Conservation (phyloP, 2,888 invertebrate species). For the Zeuzera pyrina region DNA sequence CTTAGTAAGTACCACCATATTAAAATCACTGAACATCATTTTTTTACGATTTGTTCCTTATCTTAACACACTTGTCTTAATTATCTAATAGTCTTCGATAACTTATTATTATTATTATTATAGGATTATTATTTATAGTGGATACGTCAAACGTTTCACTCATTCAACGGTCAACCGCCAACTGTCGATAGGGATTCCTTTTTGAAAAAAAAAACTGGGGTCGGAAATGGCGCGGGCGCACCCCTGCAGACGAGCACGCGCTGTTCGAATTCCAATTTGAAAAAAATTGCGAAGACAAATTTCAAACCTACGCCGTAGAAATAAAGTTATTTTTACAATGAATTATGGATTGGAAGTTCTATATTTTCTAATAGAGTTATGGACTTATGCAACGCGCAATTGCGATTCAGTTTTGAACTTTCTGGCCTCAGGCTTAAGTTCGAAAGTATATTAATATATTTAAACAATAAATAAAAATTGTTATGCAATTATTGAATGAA, state of each 20-base stretch:
- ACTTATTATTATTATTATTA: no score
- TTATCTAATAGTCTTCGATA: no score
- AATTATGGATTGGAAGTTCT: no score
- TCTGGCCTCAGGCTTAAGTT: neutral
- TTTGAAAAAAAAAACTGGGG: constrained; percentile 41
- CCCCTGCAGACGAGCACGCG: constrained; percentile 58
- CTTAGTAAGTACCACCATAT: no score
- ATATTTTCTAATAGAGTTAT: no score
- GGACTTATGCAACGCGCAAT: no score
- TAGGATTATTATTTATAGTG: constrained; percentile 2
- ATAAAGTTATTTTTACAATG: constrained; percentile 9
- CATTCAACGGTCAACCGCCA: constrained; percentile 44
- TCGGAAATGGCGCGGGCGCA: constrained; percentile 61
- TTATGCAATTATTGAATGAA: constrained; percentile 49
- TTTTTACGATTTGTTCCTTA: no score
- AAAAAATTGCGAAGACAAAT: constrained; percentile 9
- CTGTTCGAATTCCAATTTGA: constrained; percentile 23
- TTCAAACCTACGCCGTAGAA: constrained; percentile 9
- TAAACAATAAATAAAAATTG: constrained; percentile 5
- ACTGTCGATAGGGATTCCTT: constrained; percentile 41
- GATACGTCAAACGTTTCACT: constrained; percentile 21
- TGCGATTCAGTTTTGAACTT: neutral
- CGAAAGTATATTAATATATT: constrained; percentile 12
- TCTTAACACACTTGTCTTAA: no score
- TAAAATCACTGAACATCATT: no score